phyloP scores from a whole-genome alignment of 2,888 invertebrate species.

The Diaphora mendica region DNA sequence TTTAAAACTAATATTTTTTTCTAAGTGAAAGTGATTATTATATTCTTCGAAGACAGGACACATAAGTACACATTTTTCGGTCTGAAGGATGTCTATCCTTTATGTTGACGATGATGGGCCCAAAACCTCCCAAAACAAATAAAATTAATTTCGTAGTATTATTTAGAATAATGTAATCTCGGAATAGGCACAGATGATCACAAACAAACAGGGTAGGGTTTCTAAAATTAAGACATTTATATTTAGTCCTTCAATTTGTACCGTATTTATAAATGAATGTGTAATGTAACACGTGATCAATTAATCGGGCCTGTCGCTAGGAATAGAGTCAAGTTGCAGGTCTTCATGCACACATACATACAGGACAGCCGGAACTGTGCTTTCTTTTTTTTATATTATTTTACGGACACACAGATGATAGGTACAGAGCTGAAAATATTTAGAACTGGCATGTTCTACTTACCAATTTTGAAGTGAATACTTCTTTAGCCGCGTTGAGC shows the following conservation, averaged over 20 bases:
- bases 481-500: no score
- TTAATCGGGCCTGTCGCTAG: slow-evolving; percentile 64
- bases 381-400: slow-evolving; percentile 41
- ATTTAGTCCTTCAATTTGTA: slow-evolving; percentile 29
- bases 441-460: slow-evolving; percentile 18
- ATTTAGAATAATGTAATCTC: neutral
- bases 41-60: no score
- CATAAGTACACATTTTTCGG: neutral
- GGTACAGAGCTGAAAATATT: slow-evolving; percentile 29
- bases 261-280: slow-evolving; percentile 59
- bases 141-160: neutral
- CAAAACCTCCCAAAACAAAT: neutral
- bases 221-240: slow-evolving; percentile 19
- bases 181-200: neutral
- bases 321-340: slow-evolving; percentile 59
- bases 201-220: neutral
- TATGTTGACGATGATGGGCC: neutral
- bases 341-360: slow-evolving; percentile 20
- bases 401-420: slow-evolving; percentile 35
- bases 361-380: slow-evolving; percentile 38
- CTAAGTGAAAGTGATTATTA: no score
- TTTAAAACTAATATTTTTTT: no score
- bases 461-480: no score
- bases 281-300: slow-evolving; percentile 74
- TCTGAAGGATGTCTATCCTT: neutral